These are phyloP conservation scores for Genyomyrus donnyi DNA, from an alignment of 2,113 vertebrate genomes.

Conservation along the genomic window DNA sequence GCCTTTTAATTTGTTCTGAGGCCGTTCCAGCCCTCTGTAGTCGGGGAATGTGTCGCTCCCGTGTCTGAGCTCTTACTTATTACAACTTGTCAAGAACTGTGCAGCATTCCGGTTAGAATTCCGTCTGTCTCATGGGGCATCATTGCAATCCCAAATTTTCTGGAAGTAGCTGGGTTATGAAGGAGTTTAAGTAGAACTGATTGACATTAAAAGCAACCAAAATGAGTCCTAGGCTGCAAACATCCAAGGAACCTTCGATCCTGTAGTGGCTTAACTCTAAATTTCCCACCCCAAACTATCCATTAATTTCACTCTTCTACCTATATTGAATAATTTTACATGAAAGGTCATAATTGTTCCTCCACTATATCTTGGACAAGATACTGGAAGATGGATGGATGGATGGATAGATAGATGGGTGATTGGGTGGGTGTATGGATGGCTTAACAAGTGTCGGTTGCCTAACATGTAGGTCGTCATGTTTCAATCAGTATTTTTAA, in stretches of 20 bases:
- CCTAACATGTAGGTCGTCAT: neutral
- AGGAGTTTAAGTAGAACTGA: constrained; percentile 25
- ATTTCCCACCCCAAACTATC: neutral
- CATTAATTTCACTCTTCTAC: neutral
- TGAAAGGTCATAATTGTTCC: neutral
- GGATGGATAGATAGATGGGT: neutral
- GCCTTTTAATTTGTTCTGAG: constrained; percentile 29
- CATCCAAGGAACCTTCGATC: neutral
- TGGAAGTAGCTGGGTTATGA: neutral
- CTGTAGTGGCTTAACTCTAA: neutral
- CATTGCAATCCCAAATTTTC: neutral
- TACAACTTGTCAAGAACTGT: constrained; percentile 4
- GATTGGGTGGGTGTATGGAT: neutral
- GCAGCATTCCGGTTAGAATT: constrained; percentile 11
- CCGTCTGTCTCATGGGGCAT: neutral
- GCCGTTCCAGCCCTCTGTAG: constrained; percentile 27
- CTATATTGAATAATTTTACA: neutral
- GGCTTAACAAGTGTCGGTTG: neutral
- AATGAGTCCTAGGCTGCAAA: neutral
- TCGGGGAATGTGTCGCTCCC: neutral
- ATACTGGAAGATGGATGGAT: neutral
- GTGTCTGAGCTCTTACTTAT: neutral
- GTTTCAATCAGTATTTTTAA: neutral
- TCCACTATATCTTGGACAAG: neutral
- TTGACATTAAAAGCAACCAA: constrained; percentile 32